Conservation (phyloP, 2,113 vertebrate species). For the Prietella phreatophila region DNA sequence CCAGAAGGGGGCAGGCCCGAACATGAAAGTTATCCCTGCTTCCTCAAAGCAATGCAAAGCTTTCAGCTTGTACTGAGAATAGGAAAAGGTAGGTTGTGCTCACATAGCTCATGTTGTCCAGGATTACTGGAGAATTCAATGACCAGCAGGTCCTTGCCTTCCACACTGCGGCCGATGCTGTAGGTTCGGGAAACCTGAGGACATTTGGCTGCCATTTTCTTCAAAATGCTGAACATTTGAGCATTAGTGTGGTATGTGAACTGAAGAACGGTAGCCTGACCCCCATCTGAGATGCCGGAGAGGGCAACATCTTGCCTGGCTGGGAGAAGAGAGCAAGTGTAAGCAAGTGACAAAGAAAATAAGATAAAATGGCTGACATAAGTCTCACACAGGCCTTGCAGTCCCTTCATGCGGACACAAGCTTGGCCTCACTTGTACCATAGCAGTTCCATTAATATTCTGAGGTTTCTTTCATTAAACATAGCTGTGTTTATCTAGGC, state of each 20-base stretch:
- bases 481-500: neutral
- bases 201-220: slow-evolving; percentile 85
- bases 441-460: neutral
- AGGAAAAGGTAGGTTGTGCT: slow-evolving; percentile 58
- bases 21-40: too few relatives aligned
- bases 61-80: neutral
- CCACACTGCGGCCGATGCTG: slow-evolving; percentile 90
- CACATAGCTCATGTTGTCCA: slow-evolving; percentile 88
- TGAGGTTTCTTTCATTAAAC: neutral
- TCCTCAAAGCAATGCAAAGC: neutral
- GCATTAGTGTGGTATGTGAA: slow-evolving; percentile 85
- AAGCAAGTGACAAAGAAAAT: neutral
- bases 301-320: slow-evolving; percentile 70
- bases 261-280: slow-evolving; percentile 80
- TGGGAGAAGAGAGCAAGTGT: slow-evolving; percentile 53
- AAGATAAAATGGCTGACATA: neutral
- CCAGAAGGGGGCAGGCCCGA: neutral
- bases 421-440: neutral
- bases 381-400: neutral
- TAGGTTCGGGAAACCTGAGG: slow-evolving; percentile 83
- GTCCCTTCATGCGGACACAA: neutral
- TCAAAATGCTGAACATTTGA: slow-evolving; percentile 85
- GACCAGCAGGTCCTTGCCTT: slow-evolving; percentile 88
- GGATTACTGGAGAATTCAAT: slow-evolving; percentile 91
- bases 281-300: slow-evolving; percentile 68